Percentiles rank a stretch among this genome's conserved stretches.
Conservation (phyloP, 2,888 invertebrate species). For the Omphaloscelis lunosa region DNA sequence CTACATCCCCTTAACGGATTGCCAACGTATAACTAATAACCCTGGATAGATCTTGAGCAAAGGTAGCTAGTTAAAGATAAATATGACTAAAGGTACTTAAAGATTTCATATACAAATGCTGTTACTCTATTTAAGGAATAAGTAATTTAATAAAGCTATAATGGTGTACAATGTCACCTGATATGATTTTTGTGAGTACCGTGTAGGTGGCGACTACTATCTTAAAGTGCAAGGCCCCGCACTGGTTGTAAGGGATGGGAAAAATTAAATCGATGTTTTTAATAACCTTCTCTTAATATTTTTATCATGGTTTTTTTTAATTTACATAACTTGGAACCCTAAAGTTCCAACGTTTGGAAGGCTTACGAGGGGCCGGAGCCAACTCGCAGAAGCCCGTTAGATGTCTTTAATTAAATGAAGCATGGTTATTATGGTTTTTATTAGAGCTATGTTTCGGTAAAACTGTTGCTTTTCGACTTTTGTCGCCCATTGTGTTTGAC, state of each 20-base stretch:
- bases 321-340: too few relatives aligned
- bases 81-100: background rate
- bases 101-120: background rate
- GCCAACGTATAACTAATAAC: too few relatives aligned
- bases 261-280: constrained; percentile 39
- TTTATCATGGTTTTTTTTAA: background rate
- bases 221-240: constrained; percentile 76
- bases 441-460: too few relatives aligned
- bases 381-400: too few relatives aligned
- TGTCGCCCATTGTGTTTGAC: background rate
- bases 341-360: too few relatives aligned
- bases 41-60: too few relatives aligned
- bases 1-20: too few relatives aligned
- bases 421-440: too few relatives aligned
- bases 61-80: too few relatives aligned
- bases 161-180: constrained; percentile 32
- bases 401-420: too few relatives aligned
- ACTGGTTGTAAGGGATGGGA: constrained; percentile 61
- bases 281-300: background rate
- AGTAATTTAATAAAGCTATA: constrained; percentile 1
- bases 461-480: background rate
- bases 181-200: constrained; percentile 29
- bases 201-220: constrained; percentile 70
- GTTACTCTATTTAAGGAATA: constrained; percentile 23
- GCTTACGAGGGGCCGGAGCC: too few relatives aligned